Percentiles rank a stretch among this genome's conserved stretches.
These are phyloP conservation scores for Pogoniulus pusillus DNA, from an alignment of 2,797 vertebrate species.

Conservation along the genomic window DNA sequence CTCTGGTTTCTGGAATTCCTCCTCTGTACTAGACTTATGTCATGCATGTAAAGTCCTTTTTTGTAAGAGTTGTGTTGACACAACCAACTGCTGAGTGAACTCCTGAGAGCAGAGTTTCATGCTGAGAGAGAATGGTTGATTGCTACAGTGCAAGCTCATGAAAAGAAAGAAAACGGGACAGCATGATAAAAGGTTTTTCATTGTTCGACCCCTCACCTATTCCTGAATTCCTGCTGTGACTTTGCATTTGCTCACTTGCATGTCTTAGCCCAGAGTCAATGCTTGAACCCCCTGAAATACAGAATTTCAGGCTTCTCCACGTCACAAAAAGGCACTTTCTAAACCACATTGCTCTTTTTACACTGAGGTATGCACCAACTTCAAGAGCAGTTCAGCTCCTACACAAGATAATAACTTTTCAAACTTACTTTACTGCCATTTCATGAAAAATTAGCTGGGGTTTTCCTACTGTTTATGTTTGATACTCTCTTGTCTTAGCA, in stretches of 20 bases:
- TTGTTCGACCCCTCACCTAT: slow-evolving; percentile 61
- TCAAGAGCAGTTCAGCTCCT: background rate
- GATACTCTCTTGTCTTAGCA: background rate
- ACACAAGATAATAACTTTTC: background rate
- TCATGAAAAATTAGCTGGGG: background rate
- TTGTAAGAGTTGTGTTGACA: slow-evolving; percentile 73
- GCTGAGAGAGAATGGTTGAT: slow-evolving; percentile 70
- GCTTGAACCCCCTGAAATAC: background rate
- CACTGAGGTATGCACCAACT: background rate
- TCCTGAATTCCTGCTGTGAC: slow-evolving; percentile 35
- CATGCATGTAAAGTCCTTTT: slow-evolving; percentile 62
- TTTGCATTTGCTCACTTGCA: slow-evolving; percentile 57
- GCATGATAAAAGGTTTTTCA: slow-evolving; percentile 63
- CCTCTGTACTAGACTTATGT: slow-evolving; percentile 52
- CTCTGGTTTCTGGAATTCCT: slow-evolving; percentile 25
- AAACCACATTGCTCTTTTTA: background rate
- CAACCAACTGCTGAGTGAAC: slow-evolving; percentile 74
- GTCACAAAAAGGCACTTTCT: background rate
- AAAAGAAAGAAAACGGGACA: slow-evolving; percentile 67
- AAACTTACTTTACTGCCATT: background rate
- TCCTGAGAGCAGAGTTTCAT: slow-evolving; percentile 61
- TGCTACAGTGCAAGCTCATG: slow-evolving; percentile 39
- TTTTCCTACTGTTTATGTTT: background rate
- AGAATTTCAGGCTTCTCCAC: background rate
- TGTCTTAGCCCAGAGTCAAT: background rate